A percentile compares a stretch with the other conserved stretches of the same genome.
These are phyloP conservation scores for Neoitamus cyanurus DNA, from an alignment of 2,888 invertebrate species.

Conservation along the genomic window DNA sequence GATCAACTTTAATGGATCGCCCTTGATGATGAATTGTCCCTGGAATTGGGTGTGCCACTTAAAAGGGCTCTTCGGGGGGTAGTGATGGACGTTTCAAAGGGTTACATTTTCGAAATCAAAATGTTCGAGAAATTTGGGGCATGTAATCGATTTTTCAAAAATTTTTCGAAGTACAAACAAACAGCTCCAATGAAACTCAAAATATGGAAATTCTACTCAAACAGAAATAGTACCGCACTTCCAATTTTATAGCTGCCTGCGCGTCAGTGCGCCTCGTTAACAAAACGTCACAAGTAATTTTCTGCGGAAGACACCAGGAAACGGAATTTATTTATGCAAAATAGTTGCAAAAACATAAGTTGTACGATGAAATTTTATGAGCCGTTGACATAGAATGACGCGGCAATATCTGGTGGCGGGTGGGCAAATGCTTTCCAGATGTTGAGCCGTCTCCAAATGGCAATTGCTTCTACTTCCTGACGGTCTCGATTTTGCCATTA, in stretches of 20 bases:
- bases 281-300: neutral
- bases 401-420: neutral
- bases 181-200: neutral
- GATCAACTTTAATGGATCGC: conserved; percentile 21
- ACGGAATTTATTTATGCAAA: conserved; percentile 1
- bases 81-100: conserved; percentile 6
- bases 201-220: neutral
- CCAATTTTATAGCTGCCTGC: neutral
- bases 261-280: neutral
- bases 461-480: neutral
- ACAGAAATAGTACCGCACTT: neutral
- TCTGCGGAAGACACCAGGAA: neutral
- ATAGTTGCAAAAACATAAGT: neutral
- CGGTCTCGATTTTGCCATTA: neutral
- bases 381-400: neutral
- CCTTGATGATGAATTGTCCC: conserved; percentile 11
- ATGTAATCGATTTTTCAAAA: neutral
- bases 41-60: conserved; percentile 21
- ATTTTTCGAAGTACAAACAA: neutral
- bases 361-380: neutral
- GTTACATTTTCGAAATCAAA: neutral
- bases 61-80: neutral
- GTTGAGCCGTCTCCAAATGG: neutral
- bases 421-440: neutral
- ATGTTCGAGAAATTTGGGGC: neutral